Evolutionary conservation across 2,797 vertebrate species (phyloP).

Genomic region (Danio jaintianensis): DNA sequence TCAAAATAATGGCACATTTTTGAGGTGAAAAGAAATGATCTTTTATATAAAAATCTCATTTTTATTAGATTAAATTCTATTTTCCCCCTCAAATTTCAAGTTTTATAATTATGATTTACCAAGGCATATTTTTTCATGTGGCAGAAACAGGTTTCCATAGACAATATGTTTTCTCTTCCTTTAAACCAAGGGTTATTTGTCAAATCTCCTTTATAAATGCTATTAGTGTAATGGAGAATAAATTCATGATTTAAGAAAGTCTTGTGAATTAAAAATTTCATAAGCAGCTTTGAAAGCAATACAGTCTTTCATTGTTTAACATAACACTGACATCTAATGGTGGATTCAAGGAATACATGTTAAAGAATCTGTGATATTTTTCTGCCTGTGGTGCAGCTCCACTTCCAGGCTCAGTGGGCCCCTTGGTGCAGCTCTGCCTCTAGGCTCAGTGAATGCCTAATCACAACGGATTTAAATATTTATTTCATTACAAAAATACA

Average conservation of each 20-base stretch:
- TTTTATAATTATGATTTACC: too few species aligned
- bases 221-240: background rate
- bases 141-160: background rate
- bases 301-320: background rate
- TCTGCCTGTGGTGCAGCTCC: background rate
- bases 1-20: too few species aligned
- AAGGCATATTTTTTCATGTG: background rate
- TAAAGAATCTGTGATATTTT: background rate
- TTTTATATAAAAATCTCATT: too few species aligned
- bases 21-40: too few species aligned
- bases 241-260: background rate
- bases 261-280: background rate
- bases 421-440: background rate
- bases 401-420: background rate
- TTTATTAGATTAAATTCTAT: too few species aligned
- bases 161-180: background rate
- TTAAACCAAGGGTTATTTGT: background rate
- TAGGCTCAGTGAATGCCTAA: background rate
- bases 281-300: background rate
- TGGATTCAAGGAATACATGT: background rate
- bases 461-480: conserved; percentile 30
- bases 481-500: conserved; percentile 58
- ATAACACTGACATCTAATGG: conserved; percentile 48
- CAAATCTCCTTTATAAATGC: background rate
- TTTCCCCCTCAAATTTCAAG: too few species aligned